A percentile compares a stretch with the other conserved stretches of the same genome.
phyloP scores from a whole-genome alignment of 2,797 vertebrate genomes.

The Myoxocephalus aenaeus region DNA sequence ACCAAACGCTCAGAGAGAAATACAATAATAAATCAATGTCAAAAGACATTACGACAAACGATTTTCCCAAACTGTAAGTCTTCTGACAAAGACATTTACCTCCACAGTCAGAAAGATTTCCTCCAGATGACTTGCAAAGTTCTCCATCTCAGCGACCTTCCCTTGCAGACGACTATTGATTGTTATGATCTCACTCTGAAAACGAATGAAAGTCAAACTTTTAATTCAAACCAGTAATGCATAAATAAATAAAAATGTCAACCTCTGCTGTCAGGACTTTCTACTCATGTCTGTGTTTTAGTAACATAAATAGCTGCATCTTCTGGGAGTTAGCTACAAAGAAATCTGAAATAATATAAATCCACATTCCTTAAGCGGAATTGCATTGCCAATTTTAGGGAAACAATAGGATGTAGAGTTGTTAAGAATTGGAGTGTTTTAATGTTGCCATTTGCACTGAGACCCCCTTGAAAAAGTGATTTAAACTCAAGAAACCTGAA shows the following conservation, averaged over 20 bases:
- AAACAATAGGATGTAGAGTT: background rate
- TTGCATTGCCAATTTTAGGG: background rate
- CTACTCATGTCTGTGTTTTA: background rate
- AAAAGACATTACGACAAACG: background rate
- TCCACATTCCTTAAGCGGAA: background rate
- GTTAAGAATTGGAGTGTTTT: background rate
- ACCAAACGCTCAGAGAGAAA: background rate
- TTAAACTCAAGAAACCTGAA: background rate
- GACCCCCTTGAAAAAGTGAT: background rate
- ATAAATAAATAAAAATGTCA: background rate
- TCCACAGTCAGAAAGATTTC: slow-evolving; percentile 98
- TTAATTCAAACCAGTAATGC: slow-evolving; percentile 10
- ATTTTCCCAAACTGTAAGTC: background rate
- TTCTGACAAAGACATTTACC: slow-evolving; percentile 77
- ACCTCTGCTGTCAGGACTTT: background rate
- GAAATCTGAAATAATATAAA: slow-evolving; percentile 8
- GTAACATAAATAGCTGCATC: slow-evolving; percentile 16
- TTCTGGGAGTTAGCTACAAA: slow-evolving; percentile 21
- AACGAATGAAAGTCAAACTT: slow-evolving; percentile 12
- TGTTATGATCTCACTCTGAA: slow-evolving; percentile 84
- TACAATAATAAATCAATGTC: slow-evolving; percentile 3
- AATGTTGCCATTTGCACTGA: background rate
- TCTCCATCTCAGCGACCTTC: slow-evolving; percentile 93
- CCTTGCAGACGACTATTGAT: slow-evolving; percentile 87
- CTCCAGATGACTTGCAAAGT: slow-evolving; percentile 93